Conservation (phyloP, 2,113 vertebrate species). For the Tringa solitaria region DNA sequence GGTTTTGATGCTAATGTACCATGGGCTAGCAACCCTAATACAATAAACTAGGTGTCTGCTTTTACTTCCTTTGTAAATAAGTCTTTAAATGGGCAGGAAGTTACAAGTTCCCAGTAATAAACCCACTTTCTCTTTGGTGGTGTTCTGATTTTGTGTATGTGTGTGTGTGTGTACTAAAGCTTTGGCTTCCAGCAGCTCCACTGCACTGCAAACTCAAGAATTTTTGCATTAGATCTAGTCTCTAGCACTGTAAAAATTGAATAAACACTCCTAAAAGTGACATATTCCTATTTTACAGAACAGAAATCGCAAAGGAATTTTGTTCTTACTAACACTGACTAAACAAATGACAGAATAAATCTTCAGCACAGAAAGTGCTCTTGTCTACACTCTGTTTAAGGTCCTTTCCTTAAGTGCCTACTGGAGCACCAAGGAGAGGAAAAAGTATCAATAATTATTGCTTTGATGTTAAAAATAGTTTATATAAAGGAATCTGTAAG, state of each 20-base stretch:
- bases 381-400: not conserved
- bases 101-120: not conserved
- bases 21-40: not conserved
- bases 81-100: not conserved
- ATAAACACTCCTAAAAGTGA: not conserved
- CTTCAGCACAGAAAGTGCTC: not conserved
- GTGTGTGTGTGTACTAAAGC: not conserved
- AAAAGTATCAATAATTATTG: not conserved
- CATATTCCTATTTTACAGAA: not conserved
- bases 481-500: not conserved
- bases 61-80: not conserved
- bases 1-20: not conserved
- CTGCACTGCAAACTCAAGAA: not conserved
- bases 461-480: not conserved
- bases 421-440: not conserved
- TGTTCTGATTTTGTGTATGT: not conserved
- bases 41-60: not conserved
- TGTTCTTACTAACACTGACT: not conserved
- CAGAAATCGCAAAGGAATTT: not conserved
- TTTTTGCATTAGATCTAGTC: not conserved
- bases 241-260: not conserved
- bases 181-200: not conserved
- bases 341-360: not conserved
- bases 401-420: not conserved
- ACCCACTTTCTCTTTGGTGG: not conserved